These are phyloP conservation scores for Tethea ocularis DNA, from an alignment of 2,888 invertebrate genomes.

Conservation along the genomic window DNA sequence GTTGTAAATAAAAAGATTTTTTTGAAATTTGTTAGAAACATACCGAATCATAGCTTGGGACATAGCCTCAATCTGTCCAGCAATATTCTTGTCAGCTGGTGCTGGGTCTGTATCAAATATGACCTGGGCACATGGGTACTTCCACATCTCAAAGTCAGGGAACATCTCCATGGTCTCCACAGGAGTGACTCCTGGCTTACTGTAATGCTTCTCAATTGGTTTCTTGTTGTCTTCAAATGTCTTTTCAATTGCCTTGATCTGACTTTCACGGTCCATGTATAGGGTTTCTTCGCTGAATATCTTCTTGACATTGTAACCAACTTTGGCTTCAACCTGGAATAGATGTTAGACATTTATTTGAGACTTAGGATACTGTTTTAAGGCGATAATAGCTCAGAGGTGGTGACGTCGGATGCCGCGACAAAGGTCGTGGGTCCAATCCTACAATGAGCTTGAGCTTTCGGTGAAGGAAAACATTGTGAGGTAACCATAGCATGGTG, in stretches of 20 bases:
- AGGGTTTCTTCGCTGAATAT: conserved; percentile 95
- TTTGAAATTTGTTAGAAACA: conserved; percentile 20
- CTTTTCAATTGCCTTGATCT: conserved; percentile 98
- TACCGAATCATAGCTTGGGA: conserved; percentile 99
- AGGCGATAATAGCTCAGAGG: no score
- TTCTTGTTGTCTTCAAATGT: conserved; percentile 96
- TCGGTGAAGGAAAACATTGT: no score
- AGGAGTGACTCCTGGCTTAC: conserved; percentile 96
- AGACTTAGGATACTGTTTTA: no score
- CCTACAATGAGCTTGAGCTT: no score
- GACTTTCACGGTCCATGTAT: conserved; percentile 98
- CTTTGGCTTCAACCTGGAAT: conserved; percentile 95
- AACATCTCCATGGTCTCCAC: conserved; percentile 93
- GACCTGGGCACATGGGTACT: conserved; percentile 98
- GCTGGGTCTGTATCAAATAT: conserved; percentile 99
- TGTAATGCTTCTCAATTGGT: conserved; percentile 95
- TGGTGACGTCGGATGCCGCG: no score
- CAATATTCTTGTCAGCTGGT: conserved; percentile 92
- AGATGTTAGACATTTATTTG: background rate
- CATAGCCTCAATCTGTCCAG: conserved; percentile 98
- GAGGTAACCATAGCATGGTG: no score
- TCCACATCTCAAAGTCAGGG: conserved; percentile 99
- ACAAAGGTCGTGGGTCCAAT: no score
- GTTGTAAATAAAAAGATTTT: background rate
- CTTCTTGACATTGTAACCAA: conserved; percentile 99